phyloP scores from a whole-genome alignment of 2,113 vertebrate species.

The Raphicerus campestris region DNA sequence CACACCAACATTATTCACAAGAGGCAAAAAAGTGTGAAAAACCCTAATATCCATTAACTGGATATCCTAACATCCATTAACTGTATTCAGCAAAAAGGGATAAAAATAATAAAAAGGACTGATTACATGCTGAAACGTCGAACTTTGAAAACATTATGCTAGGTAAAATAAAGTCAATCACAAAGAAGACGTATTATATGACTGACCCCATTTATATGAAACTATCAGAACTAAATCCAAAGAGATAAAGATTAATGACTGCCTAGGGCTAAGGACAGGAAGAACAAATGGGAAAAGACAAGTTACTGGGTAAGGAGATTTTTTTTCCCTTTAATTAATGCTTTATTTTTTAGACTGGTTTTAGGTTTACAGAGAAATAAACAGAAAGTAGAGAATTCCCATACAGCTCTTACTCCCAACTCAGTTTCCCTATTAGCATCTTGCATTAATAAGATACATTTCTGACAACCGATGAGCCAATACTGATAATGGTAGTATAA shows the following conservation, averaged over 20 bases:
- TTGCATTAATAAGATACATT: not conserved
- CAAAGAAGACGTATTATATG: not conserved
- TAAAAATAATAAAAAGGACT: not conserved
- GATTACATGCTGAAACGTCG: not conserved
- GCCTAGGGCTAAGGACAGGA: not conserved
- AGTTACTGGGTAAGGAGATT: not conserved
- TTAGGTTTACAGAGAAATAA: conserved; percentile 14
- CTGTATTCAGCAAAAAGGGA: not conserved
- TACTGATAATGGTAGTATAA: not conserved
- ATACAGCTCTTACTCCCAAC: not conserved
- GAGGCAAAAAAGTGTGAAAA: not conserved
- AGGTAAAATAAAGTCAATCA: not conserved
- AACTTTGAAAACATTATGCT: not conserved
- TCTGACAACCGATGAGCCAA: not conserved
- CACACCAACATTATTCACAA: not conserved
- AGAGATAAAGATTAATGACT: not conserved
- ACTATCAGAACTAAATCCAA: not conserved
- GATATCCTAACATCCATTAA: not conserved
- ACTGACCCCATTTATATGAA: not conserved
- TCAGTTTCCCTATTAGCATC: not conserved
- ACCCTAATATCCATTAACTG: not conserved
- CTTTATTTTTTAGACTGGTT: not conserved
- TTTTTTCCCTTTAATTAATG: not conserved
- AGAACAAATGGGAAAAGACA: not conserved
- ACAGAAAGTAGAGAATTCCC: not conserved